Percentiles rank a stretch among this genome's conserved stretches.
phyloP scores from a whole-genome alignment of 2,888 invertebrate species.

The Caenorhabditis uteleia region DNA sequence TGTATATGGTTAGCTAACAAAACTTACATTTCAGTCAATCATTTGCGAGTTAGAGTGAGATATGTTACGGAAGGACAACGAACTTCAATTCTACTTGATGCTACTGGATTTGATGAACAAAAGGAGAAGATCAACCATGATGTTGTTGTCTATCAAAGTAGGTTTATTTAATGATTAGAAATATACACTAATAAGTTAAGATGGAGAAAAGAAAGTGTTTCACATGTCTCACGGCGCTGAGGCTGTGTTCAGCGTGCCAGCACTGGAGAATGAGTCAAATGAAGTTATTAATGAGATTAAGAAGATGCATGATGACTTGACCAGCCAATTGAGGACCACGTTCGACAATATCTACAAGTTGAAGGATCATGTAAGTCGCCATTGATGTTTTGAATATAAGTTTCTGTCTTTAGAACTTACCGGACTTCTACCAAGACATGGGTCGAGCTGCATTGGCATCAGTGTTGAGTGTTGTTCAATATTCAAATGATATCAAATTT shows the following conservation, averaged over 20 bases:
- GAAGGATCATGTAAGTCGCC: not conserved
- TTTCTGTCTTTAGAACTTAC: slow-evolving; percentile 10
- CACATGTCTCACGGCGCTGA: too few species aligned
- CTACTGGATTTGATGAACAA: not conserved
- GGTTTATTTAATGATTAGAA: too few species aligned
- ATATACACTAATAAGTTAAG: too few species aligned
- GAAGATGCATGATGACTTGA: not conserved
- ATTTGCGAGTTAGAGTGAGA: not conserved
- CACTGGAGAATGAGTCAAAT: too few species aligned
- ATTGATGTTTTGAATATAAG: not conserved
- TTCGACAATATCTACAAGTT: slow-evolving; percentile 3
- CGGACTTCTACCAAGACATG: slow-evolving; percentile 14
- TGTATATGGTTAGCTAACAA: not conserved
- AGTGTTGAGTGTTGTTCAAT: slow-evolving; percentile 1
- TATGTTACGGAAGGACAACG: not conserved
- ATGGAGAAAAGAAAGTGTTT: too few species aligned
- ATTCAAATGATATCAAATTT: not conserved
- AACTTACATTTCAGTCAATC: not conserved
- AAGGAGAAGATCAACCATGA: not conserved
- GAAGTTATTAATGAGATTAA: not conserved
- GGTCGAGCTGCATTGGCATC: slow-evolving; percentile 4
- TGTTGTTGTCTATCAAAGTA: not conserved
- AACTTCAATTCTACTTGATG: not conserved
- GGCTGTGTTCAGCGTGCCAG: too few species aligned
- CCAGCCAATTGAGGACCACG: not conserved